These are phyloP conservation scores for Falcaria lacertinaria DNA, from an alignment of 2,888 invertebrate genomes.

Conservation along the genomic window DNA sequence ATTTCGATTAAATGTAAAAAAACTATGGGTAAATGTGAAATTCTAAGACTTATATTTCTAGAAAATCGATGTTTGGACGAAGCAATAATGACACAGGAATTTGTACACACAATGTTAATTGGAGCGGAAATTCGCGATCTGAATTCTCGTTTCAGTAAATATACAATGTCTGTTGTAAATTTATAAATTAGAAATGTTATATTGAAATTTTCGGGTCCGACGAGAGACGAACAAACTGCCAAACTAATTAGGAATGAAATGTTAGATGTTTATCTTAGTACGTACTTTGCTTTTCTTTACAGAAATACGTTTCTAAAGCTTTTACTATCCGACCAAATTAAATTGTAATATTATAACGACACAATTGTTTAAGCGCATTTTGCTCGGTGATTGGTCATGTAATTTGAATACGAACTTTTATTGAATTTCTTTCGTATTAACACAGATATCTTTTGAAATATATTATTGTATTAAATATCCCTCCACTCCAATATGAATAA, in stretches of 20 bases:
- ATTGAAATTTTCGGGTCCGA: slow-evolving; percentile 1
- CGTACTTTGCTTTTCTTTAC: slow-evolving; percentile 4
- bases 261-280: not conserved
- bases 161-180: not conserved
- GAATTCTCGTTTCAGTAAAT: not conserved
- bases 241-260: slow-evolving; percentile 2
- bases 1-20: too few species aligned
- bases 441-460: too few species aligned
- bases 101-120: not conserved
- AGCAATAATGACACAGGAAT: not conserved
- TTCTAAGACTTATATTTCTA: too few species aligned
- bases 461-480: too few species aligned
- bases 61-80: not conserved
- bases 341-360: not conserved
- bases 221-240: not conserved
- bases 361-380: not conserved
- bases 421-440: too few species aligned
- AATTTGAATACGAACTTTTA: too few species aligned
- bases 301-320: not conserved
- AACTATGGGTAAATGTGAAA: too few species aligned
- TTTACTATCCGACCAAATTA: not conserved
- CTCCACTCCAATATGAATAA: too few species aligned
- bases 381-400: not conserved
- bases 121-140: not conserved
- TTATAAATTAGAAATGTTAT: slow-evolving; percentile 9